phyloP scores from a whole-genome alignment of 2,888 invertebrate species.

The Drosophila pseudotalamancana region DNA sequence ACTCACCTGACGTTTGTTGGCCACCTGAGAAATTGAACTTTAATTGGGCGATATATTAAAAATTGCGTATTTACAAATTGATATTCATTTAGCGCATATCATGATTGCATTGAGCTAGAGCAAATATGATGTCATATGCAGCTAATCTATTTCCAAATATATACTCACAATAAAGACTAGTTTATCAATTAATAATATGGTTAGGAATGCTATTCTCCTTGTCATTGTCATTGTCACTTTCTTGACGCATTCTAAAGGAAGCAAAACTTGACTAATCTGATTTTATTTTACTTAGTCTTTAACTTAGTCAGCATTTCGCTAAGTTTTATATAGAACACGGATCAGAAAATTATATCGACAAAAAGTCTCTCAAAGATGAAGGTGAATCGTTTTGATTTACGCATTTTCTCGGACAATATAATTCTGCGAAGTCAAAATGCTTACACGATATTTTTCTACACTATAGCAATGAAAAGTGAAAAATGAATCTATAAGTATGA shows the following conservation, averaged over 20 bases:
- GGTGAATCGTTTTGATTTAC: conserved; percentile 19
- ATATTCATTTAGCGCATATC: conserved; percentile 1
- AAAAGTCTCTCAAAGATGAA: conserved; percentile 5
- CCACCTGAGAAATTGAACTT: conserved; percentile 20
- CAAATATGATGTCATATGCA: conserved; percentile 21
- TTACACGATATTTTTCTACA: background rate
- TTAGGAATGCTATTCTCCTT: background rate
- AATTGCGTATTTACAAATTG: conserved; percentile 14
- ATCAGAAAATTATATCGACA: background rate
- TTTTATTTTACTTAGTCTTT: background rate
- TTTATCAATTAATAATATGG: background rate
- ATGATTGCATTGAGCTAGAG: conserved; percentile 10
- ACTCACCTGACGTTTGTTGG: conserved; percentile 24
- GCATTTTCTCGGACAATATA: conserved; percentile 11
- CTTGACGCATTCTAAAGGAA: background rate
- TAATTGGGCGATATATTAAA: conserved; percentile 18
- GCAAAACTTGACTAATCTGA: background rate
- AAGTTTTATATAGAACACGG: background rate
- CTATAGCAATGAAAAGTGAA: conserved; percentile 3
- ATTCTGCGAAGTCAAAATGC: conserved; percentile 25
- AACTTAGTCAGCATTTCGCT: background rate
- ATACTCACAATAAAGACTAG: conserved; percentile 9
- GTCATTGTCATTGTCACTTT: background rate
- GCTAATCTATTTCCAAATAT: conserved; percentile 2
- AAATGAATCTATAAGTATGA: conserved; percentile 6